Evolutionary conservation across 2,797 vertebrate genomes (phyloP).

Genomic region (Ctenopoma kingsleyae): DNA sequence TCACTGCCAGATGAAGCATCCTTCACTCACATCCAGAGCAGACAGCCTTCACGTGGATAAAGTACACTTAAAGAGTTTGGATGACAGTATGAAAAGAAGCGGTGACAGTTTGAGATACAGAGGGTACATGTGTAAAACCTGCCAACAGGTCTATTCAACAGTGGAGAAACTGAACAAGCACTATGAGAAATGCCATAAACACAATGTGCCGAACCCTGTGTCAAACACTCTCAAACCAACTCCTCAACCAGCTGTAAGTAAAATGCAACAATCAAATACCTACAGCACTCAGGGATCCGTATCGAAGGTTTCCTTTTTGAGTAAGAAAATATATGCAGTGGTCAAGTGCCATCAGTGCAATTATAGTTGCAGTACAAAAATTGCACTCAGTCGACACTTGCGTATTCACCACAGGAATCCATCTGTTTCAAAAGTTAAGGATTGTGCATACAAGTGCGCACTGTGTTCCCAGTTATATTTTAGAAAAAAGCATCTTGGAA

Average conservation of each 20-base stretch:
- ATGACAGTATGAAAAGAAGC: conserved; percentile 75
- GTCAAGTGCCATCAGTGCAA: conserved; percentile 88
- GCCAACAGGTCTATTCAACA: conserved; percentile 85
- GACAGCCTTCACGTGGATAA: conserved; percentile 87
- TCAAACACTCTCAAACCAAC: conserved; percentile 72
- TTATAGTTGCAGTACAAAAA: conserved; percentile 85
- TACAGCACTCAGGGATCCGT: conserved; percentile 8
- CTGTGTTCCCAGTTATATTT: conserved; percentile 87
- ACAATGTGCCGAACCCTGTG: conserved; percentile 53
- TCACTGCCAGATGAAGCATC: conserved; percentile 91
- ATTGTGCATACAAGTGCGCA: conserved; percentile 86
- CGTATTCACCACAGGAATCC: conserved; percentile 85
- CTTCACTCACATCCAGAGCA: conserved; percentile 76
- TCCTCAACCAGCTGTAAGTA: conserved; percentile 66
- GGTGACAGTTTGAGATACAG: conserved; percentile 76
- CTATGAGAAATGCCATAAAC: conserved; percentile 83
- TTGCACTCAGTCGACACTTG: conserved; percentile 87
- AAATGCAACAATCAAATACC: conserved; percentile 67
- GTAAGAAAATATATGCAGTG: conserved; percentile 80
- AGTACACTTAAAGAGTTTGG: conserved; percentile 75
- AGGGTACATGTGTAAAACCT: conserved; percentile 90
- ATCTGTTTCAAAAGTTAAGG: conserved; percentile 80
- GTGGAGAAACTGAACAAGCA: conserved; percentile 88
- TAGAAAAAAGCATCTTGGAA: conserved; percentile 84
- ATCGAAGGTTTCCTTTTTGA: conserved; percentile 75